Evolutionary conservation across 2,888 invertebrate genomes (phyloP), one percentile per base, ranked within the genome.

Genomic region (Drosophila silvestris): DNA sequence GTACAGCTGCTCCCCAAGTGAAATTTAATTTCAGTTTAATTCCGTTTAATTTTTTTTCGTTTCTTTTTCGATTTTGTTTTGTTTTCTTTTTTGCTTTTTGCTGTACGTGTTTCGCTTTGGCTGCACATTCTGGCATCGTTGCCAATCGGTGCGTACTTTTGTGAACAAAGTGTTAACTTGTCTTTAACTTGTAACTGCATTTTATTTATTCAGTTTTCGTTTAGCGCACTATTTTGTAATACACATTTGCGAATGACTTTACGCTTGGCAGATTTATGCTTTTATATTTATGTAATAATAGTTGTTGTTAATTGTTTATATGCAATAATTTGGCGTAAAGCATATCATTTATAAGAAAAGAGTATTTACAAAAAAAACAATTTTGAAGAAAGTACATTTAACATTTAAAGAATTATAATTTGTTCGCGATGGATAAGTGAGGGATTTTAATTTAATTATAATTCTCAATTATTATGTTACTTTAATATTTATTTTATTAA

Each of bases 1-100:
- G 57, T 69, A 61, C 74, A 62, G 58, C 47, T 89, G 84, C 58
- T 33, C 74, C 52, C 62, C 63, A 75, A 85, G 84, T 80, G 87
- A 85, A 85, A 85, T 81, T 89, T 82, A 61, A 76, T 88, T 85
- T 85, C 59, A 47, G 65, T 83, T 86, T 74, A 51, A 75, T 75
- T 52, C 58, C 47, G 22, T 57, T 60, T 54, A 56, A 62, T 59
- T 72, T 57, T 54, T 22, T 54, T 70, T 28, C 10, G 10, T 47
- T 26, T 16, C 50, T 58, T 59, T 37, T 28, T 19, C 2, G 14
- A 16, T 50, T 22, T 22, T n/a, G 22, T 26, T 50, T 50, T 26
- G 7, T 26, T 26, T 47, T 26, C 1, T 2, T 58, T 57, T 67
- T 71, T 22, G 37, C 30, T 16, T 57, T 57, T 26, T 56, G 10